Evolutionary conservation across 2,113 vertebrate species (phyloP).

Genomic region (Maccullochella peelii): DNA sequence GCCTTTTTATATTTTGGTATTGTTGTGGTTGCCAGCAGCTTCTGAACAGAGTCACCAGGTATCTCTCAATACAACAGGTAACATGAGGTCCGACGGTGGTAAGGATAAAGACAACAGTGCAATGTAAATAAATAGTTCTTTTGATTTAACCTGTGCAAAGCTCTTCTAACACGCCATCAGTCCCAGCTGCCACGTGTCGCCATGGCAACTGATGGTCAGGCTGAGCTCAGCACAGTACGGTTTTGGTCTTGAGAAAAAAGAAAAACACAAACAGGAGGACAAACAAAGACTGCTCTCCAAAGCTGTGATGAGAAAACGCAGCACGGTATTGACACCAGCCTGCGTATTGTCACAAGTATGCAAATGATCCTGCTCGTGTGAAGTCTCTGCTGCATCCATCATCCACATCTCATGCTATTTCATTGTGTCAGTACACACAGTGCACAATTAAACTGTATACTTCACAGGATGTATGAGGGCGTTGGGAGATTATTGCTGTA

Average conservation of each 20-base stretch:
- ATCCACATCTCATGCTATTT: conserved; percentile 40
- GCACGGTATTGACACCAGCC: conserved; percentile 33
- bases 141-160: conserved; percentile 59
- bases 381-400: conserved; percentile 51
- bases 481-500: conserved; percentile 59
- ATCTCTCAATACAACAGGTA: background rate
- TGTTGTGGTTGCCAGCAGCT: background rate
- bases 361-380: conserved; percentile 49
- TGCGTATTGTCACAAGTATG: conserved; percentile 43
- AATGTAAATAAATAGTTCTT: conserved; percentile 48
- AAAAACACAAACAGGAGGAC: conserved; percentile 38
- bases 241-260: conserved; percentile 46
- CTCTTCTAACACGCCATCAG: conserved; percentile 41
- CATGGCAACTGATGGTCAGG: conserved; percentile 76
- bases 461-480: conserved; percentile 45
- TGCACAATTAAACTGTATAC: conserved; percentile 54
- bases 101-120: conserved; percentile 1
- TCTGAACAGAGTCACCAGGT: background rate
- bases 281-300: conserved; percentile 53
- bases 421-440: conserved; percentile 23
- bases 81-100: conserved; percentile 7
- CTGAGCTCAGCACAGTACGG: conserved; percentile 51
- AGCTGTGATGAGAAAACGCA: conserved; percentile 38
- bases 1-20: background rate
- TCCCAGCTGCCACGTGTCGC: conserved; percentile 57